Base-by-base conservation (phyloP, 2,797 vertebrate species). In the Garrulus glandarius region DNA sequence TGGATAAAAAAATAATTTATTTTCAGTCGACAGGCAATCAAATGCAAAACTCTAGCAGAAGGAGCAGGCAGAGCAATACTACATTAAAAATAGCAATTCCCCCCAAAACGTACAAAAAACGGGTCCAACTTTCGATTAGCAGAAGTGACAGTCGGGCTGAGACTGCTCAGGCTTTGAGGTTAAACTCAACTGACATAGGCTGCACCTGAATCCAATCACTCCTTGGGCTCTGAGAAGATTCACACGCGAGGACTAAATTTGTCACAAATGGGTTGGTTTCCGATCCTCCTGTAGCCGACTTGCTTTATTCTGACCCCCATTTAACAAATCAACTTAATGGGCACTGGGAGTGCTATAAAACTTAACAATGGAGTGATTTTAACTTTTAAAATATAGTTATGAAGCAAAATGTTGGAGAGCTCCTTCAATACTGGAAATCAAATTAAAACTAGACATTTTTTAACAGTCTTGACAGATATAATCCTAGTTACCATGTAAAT, bases 401-500 rank as follows among this genome's bases (percentile, higher is more conserved):
- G 97, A 98, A 98, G 95, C 95, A 97, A 97, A 98, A 98, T 93
- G 97, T 97, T 97, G 97, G 98, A 98, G 97, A 98, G 95, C 95
- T 97, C 97, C 97, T 97, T 97, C 97, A 98, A 98, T 98, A 98
- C 98, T 98, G 98, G 98, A 98, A 98, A 98, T 98, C 98, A 98
- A 98, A 98, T 98, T 98, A 98, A 98, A 98, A 96, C 97, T 96
- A 98, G 98, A 98, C 98, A 97, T 98, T 98, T 98, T 98, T 98
- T 98, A 98, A 96, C 98, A 98, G 98, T 98, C 98, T 97, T 98
- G 98, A 98, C 98, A 98, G 97, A 98, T 97, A 96, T 98, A 98
- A 98, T 98, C 98, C 98, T 98, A 96, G 98, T 98, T 98, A 98
- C 98, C 98, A 98, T 98, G 98, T 98, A 98, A 98, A 98, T 98